phyloP scores from a whole-genome alignment of 2,888 invertebrate species.

The Steinernema hermaphroditum region DNA sequence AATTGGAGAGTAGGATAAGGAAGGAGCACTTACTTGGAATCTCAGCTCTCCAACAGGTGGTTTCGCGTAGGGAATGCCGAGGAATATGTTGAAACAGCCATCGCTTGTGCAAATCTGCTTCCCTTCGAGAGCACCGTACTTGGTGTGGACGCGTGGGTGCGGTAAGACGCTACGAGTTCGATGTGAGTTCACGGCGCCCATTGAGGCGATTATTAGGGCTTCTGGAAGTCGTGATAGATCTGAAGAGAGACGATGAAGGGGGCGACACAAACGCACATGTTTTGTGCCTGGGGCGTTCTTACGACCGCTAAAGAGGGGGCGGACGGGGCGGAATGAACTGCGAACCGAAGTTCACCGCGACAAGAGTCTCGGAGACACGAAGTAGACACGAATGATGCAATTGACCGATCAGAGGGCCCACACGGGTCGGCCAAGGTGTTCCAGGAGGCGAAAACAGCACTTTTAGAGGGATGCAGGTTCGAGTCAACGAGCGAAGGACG shows the following conservation, averaged over 20 bases:
- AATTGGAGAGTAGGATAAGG: neutral
- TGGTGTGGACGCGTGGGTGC: neutral
- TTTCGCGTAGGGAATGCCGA: conserved; percentile 11
- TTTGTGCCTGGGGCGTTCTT: neutral
- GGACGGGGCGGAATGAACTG: neutral
- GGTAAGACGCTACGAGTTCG: neutral
- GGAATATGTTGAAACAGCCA: neutral
- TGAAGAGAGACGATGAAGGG: neutral
- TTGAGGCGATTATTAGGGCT: neutral
- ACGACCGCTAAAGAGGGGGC: neutral
- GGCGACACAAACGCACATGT: neutral
- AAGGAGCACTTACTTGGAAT: neutral
- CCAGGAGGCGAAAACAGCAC: too few relatives aligned
- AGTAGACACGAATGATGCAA: neutral
- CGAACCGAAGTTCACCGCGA: neutral
- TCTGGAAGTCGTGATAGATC: neutral
- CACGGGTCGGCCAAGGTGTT: too few relatives aligned
- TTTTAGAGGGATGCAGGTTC: too few relatives aligned
- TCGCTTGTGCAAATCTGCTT: neutral
- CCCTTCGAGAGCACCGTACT: neutral
- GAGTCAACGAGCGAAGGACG: too few relatives aligned
- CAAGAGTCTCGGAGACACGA: neutral
- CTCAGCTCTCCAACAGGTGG: neutral
- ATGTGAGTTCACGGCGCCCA: neutral
- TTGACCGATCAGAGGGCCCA: neutral